Conservation (phyloP, 2,888 invertebrate genomes). For the Mesorhabditis sp. region DNA sequence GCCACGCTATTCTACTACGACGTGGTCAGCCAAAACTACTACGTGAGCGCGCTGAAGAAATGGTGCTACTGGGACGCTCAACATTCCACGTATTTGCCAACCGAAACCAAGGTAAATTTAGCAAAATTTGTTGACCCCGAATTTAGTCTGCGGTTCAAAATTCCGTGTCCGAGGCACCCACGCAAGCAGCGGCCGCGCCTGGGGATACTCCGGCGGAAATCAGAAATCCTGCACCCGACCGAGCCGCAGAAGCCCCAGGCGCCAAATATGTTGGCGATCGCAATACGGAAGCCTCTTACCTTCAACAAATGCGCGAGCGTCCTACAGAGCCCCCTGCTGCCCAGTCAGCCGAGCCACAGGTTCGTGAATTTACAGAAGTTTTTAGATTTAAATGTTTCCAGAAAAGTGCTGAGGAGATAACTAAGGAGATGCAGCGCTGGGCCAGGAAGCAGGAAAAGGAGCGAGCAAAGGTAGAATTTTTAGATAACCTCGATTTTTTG, state of each 20-base stretch:
- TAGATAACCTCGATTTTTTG: background rate
- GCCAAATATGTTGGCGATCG: no score
- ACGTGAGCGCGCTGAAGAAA: conserved; percentile 81
- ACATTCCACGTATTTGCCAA: conserved; percentile 49
- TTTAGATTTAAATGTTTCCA: conserved; percentile 56
- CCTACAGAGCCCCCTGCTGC: no score
- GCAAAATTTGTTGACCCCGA: background rate
- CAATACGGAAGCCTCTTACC: no score
- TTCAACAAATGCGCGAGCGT: no score
- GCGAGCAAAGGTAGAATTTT: conserved; percentile 64
- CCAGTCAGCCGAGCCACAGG: no score
- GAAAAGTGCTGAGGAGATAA: conserved; percentile 55
- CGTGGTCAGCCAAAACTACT: conserved; percentile 75
- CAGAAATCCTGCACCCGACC: no score
- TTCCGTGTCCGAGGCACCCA: no score
- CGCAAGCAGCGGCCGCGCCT: no score
- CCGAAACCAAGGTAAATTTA: conserved; percentile 14
- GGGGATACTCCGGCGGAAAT: no score
- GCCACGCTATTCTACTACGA: conserved; percentile 91
- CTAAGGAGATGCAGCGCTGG: conserved; percentile 82
- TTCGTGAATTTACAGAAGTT: background rate
- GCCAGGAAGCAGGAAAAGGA: conserved; percentile 93
- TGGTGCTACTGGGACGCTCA: conserved; percentile 88
- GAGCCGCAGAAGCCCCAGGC: no score
- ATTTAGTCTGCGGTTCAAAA: no score